Evolutionary conservation across 2,888 invertebrate genomes (phyloP).

Genomic region (Patella caerulea): DNA sequence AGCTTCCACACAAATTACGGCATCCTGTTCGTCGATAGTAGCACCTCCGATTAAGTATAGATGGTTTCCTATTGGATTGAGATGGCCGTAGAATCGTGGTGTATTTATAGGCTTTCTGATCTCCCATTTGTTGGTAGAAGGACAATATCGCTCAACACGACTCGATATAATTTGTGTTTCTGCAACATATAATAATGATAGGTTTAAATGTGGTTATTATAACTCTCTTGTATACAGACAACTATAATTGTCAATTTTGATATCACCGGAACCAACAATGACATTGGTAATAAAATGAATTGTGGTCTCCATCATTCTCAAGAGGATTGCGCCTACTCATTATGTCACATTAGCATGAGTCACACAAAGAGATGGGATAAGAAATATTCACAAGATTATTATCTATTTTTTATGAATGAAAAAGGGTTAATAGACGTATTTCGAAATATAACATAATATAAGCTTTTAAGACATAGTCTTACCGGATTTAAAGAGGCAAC

Average conservation of each 20-base stretch:
- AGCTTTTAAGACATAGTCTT: neutral
- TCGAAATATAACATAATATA: no score
- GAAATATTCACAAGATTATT: no score
- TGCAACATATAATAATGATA: slow-evolving; percentile 22
- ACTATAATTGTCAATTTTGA: neutral
- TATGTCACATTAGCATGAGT: no score
- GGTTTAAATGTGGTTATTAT: no score
- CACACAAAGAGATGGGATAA: no score
- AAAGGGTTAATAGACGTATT: no score
- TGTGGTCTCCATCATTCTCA: no score
- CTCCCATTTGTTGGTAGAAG: slow-evolving; percentile 54
- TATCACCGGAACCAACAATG: no score
- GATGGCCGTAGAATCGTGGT: slow-evolving; percentile 52
- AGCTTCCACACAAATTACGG: slow-evolving; percentile 40
- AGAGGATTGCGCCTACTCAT: no score
- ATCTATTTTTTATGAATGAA: no score
- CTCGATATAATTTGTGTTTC: slow-evolving; percentile 50
- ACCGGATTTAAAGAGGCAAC: no score
- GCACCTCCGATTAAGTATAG: slow-evolving; percentile 56
- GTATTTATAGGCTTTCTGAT: slow-evolving; percentile 40
- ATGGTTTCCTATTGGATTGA: slow-evolving; percentile 37
- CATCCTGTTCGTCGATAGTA: slow-evolving; percentile 43
- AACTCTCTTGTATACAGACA: neutral
- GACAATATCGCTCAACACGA: slow-evolving; percentile 52
- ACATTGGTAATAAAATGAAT: no score